phyloP scores from a whole-genome alignment of 2,888 invertebrate genomes.

The Sthenelais limicola region DNA sequence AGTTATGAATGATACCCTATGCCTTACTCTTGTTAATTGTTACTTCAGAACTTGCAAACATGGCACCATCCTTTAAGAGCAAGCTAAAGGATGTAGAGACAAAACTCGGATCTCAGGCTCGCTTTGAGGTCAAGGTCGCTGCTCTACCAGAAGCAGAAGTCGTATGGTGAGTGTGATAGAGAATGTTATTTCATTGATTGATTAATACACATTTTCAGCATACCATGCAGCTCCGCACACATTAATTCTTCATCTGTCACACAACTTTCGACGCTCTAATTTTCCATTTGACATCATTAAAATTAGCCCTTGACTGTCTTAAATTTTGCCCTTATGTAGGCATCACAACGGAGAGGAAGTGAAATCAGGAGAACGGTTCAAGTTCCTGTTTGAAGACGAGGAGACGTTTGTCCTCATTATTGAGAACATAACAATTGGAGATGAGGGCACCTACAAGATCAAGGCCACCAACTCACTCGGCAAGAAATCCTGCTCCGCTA shows the following conservation, averaged over 20 bases:
- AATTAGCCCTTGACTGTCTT: background rate
- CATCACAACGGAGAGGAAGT: slow-evolving; percentile 65
- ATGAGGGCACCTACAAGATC: slow-evolving; percentile 59
- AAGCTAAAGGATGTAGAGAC: slow-evolving; percentile 62
- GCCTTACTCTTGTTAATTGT: too few relatives aligned
- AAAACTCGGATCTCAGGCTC: slow-evolving; percentile 55
- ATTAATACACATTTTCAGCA: too few relatives aligned
- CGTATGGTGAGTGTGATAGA: slow-evolving; percentile 63
- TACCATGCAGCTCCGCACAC: too few relatives aligned
- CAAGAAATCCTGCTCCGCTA: slow-evolving; percentile 54
- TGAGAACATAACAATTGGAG: slow-evolving; percentile 78
- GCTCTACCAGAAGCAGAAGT: slow-evolving; percentile 68
- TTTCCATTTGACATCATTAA: too few relatives aligned
- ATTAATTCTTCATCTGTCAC: too few relatives aligned
- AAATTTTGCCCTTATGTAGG: slow-evolving; percentile 42
- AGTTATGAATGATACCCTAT: too few relatives aligned
- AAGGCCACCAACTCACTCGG: slow-evolving; percentile 23
- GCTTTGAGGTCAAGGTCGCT: slow-evolving; percentile 64
- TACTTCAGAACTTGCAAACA: slow-evolving; percentile 26
- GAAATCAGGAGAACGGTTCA: slow-evolving; percentile 56
- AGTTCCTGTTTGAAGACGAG: slow-evolving; percentile 78
- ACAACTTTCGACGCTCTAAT: too few relatives aligned
- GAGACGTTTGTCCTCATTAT: slow-evolving; percentile 91
- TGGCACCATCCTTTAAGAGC: slow-evolving; percentile 55
- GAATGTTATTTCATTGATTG: too few relatives aligned